A percentile compares a stretch with the other conserved stretches of the same genome.
Conservation (phyloP, 2,113 vertebrate species). For the Globicephala melas region DNA sequence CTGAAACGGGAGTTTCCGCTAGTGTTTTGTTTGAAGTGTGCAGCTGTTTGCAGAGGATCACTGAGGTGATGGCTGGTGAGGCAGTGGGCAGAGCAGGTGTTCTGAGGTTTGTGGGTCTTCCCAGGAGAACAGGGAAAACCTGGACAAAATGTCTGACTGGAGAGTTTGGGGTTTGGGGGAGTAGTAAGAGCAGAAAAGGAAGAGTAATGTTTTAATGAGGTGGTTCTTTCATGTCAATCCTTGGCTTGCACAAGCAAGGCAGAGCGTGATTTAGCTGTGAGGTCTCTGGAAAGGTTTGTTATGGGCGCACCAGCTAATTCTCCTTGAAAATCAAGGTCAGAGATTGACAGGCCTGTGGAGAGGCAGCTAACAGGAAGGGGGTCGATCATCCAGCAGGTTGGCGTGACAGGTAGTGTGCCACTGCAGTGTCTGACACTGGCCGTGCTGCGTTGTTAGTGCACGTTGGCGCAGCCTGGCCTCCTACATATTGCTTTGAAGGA, state of each 20-base stretch:
- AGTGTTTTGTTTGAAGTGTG: background rate
- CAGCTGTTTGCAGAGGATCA: background rate
- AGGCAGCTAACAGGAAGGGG: background rate
- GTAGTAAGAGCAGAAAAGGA: background rate
- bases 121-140: background rate
- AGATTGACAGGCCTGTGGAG: background rate
- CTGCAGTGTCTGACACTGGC: accelerated
- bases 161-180: background rate
- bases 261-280: background rate
- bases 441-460: accelerated
- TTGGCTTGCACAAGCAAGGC: background rate
- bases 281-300: background rate
- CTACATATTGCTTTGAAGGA: background rate
- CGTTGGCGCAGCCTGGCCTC: accelerated
- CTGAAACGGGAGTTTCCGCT: background rate
- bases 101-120: background rate
- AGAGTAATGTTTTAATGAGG: accelerated
- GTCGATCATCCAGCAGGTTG: no score
- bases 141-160: background rate
- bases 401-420: no score
- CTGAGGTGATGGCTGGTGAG: background rate
- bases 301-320: no score
- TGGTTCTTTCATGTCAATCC: background rate
- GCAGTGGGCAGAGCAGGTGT: background rate
- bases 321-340: background rate